phyloP scores from a whole-genome alignment of 1,140 invertebrate genomes.

The Monomorium pharaonis region DNA sequence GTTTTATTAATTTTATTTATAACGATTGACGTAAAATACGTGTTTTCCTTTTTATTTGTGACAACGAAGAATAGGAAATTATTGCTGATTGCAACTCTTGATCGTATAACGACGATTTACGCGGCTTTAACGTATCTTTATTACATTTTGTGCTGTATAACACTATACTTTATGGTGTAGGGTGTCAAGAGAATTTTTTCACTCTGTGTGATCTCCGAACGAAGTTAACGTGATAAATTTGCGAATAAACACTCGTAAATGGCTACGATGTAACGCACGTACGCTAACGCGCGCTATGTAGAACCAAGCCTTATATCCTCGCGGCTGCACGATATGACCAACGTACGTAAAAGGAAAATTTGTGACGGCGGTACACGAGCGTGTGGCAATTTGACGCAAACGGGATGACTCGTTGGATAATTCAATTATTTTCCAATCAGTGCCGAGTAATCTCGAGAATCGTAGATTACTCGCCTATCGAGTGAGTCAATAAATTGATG shows the following conservation, averaged over 20 bases:
- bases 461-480: conserved; percentile 10
- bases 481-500: background rate
- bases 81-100: background rate
- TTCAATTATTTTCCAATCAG: conserved; percentile 35
- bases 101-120: conserved; percentile 18
- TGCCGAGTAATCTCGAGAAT: conserved; percentile 1
- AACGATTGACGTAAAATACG: background rate
- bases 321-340: background rate
- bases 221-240: background rate
- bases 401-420: background rate
- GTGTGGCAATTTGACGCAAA: background rate
- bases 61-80: background rate
- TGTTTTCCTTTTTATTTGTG: background rate
- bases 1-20: no score
- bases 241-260: conserved; percentile 3
- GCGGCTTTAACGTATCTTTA: background rate
- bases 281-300: background rate
- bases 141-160: background rate
- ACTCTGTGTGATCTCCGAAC: background rate
- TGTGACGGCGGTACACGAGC: background rate
- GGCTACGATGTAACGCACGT: background rate
- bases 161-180: background rate
- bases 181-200: conserved; percentile 11
- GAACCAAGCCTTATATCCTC: background rate
- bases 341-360: conserved; percentile 14